Conservation (phyloP, 2,797 vertebrate species). For the Euphonia xanthogaster region DNA sequence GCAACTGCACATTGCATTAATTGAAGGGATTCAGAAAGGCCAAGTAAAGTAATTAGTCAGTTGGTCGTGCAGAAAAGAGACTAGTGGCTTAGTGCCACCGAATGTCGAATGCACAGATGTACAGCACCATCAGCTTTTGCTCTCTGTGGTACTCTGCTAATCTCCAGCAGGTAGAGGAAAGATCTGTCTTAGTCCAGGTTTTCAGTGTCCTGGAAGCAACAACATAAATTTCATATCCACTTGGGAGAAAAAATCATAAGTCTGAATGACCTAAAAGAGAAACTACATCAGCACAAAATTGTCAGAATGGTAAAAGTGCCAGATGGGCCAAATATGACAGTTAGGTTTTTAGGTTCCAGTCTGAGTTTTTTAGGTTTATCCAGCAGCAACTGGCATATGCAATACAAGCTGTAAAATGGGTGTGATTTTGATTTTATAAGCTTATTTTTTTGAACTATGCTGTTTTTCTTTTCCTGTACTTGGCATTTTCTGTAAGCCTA, state of each 20-base stretch:
- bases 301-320: not conserved
- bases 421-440: not conserved
- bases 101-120: conserved; percentile 78
- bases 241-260: conserved; percentile 22
- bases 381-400: not conserved
- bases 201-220: conserved; percentile 62
- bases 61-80: conserved; percentile 82
- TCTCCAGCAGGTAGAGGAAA: conserved; percentile 74
- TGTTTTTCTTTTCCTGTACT: not conserved
- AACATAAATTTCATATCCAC: conserved; percentile 62
- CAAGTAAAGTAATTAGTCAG: conserved; percentile 82
- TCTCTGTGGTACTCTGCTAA: conserved; percentile 67
- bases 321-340: conserved; percentile 3
- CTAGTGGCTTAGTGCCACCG: conserved; percentile 73
- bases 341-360: not conserved
- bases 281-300: conserved; percentile 23
- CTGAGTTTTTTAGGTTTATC: not conserved
- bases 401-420: not conserved
- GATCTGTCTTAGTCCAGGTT: conserved; percentile 68
- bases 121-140: conserved; percentile 64
- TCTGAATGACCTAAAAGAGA: conserved; percentile 26
- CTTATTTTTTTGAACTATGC: not conserved
- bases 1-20: conserved; percentile 80
- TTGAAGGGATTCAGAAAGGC: conserved; percentile 79
- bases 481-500: not conserved